Evolutionary conservation across 1,140 invertebrate genomes (phyloP).

Genomic region (Apis cerana): DNA sequence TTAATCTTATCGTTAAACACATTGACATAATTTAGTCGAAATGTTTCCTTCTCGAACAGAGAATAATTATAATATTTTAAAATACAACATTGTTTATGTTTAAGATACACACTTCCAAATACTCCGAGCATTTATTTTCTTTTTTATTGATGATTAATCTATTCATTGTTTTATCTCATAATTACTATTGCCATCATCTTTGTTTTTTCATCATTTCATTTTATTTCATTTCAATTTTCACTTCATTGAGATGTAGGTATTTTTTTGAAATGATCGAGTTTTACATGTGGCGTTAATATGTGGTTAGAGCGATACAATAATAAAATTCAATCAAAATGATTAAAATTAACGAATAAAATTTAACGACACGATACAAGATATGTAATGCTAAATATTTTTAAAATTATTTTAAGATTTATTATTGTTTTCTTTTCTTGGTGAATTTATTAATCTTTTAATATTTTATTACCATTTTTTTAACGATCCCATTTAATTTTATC

Average conservation of each 20-base stretch:
- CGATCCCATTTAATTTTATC: background rate
- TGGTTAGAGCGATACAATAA: constrained; percentile 22
- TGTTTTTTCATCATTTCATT: background rate
- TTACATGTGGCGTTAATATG: constrained; percentile 12
- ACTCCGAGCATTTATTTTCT: background rate
- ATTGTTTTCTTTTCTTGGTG: background rate
- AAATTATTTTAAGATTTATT: background rate
- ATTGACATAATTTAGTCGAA: constrained; percentile 50
- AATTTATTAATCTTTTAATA: background rate
- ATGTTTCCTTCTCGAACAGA: constrained; percentile 45
- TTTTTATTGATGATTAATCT: background rate
- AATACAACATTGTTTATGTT: constrained; percentile 49
- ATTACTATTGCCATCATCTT: background rate
- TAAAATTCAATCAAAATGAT: constrained; percentile 40
- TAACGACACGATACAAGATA: background rate
- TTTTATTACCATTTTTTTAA: background rate
- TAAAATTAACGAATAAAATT: constrained; percentile 31
- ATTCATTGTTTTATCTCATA: background rate
- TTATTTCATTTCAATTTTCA: background rate
- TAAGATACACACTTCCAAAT: constrained; percentile 30
- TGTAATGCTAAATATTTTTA: constrained; percentile 15
- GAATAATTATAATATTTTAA: constrained; percentile 50
- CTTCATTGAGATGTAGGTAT: no score
- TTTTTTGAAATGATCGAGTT: background rate
- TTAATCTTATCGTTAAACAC: constrained; percentile 45